Base-by-base conservation (phyloP, 2,113 vertebrate species). In the Cinclus mexicanus region DNA sequence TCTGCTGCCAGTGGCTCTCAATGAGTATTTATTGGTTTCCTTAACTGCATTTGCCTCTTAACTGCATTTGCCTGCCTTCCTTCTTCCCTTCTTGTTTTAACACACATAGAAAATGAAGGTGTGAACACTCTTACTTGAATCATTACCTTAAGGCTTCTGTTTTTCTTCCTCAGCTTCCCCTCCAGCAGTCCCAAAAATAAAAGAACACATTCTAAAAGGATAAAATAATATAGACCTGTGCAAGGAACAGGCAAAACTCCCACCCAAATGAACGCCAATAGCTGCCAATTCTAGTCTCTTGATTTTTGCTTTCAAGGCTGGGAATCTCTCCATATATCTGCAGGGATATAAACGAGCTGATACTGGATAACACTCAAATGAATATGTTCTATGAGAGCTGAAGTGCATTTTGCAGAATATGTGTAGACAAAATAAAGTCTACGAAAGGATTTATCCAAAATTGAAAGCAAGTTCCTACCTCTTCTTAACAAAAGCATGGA, bases 221-320 rank as follows among this genome's bases (percentile, higher is more conserved):
- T 86, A 87, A 88, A 93, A 83, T 59, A 77, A 93, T 93, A 91
- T 63, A 95, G 93, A 95, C 93, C 70, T 61, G 37, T 65, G 21
- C 7, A 57, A 91, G 50, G 63, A 97, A 83, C 53, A 90, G 50
- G 11, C 31, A 93, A 93, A 93, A 11, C 33, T 83, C 26, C 77
- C 41, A 76, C 42, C 39, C 71, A 75, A 60, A 90, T 60, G 78
- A 90, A 67, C 93, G 82, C 85, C 90, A 95, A 80, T 55, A 93
- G 76, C 94, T 95, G 78, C 87, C 91, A 95, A 78, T 88, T 86
- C 87, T 65, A 78, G 64, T 86, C 63, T 83, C 93, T 91, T 93
- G 75, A 90, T 95, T 96, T 94, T 91, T 88, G 59, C 83, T 92
- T 97, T 95, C 79, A 96, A 94, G 90, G 56, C 92, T 94, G 95